A percentile compares a stretch with the other conserved stretches of the same genome.
Evolutionary conservation across 2,797 vertebrate genomes (phyloP).

Genomic region (Sebastes elongatus): DNA sequence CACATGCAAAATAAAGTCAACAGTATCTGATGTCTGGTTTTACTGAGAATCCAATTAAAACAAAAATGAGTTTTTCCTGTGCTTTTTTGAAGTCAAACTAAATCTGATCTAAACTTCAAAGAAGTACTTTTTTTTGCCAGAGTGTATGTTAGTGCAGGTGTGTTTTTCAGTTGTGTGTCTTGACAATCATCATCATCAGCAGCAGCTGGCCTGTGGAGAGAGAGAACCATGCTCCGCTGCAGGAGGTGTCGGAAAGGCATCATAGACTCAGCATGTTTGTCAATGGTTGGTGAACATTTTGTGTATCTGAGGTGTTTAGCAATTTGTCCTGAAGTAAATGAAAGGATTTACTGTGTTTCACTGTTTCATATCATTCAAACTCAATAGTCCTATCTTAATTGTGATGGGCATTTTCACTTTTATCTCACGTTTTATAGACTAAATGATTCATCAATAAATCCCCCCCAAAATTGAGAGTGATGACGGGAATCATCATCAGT

Average conservation of each 20-base stretch:
- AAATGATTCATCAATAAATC: neutral
- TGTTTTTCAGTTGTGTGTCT: neutral
- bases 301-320: neutral
- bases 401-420: neutral
- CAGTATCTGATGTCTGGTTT: neutral
- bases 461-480: neutral
- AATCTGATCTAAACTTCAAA: neutral
- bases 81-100: neutral
- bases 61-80: neutral
- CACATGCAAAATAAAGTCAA: neutral
- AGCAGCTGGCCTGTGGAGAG: slow-evolving; percentile 5
- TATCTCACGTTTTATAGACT: neutral
- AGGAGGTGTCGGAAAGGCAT: slow-evolving; percentile 74
- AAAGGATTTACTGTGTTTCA: neutral
- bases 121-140: neutral
- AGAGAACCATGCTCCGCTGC: slow-evolving; percentile 70
- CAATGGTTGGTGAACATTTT: slow-evolving; percentile 49
- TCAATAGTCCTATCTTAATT: neutral
- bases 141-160: neutral
- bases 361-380: neutral
- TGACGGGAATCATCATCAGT: neutral
- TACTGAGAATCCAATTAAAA: neutral
- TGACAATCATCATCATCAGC: neutral
- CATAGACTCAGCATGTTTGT: slow-evolving; percentile 55
- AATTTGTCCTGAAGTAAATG: neutral